These are phyloP conservation scores for Andrena cerasifolii DNA, from an alignment of 1,140 invertebrate species.

Conservation along the genomic window DNA sequence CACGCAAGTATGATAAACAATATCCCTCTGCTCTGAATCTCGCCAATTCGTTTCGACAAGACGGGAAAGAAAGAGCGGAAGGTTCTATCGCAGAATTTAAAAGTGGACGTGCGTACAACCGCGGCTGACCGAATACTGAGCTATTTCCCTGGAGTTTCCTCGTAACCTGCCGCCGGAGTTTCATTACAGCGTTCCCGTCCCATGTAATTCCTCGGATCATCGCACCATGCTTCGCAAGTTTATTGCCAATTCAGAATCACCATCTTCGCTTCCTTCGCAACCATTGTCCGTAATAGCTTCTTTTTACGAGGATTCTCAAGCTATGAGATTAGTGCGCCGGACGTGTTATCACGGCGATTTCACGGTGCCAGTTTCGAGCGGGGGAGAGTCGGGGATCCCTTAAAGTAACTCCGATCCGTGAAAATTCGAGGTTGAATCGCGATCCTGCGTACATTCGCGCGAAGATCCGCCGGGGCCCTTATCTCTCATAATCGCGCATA, in stretches of 20 bases:
- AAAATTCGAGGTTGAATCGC: constrained; percentile 1
- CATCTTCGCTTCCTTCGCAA: neutral
- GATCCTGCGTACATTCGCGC: constrained; percentile 6
- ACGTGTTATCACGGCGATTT: constrained; percentile 8
- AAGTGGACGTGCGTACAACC: no score
- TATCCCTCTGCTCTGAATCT: no score
- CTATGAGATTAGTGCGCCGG: no score
- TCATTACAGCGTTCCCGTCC: no score
- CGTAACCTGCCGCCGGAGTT: no score
- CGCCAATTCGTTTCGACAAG: no score
- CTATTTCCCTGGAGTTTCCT: no score
- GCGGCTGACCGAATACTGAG: no score
- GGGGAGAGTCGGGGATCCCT: no score
- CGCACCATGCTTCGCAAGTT: neutral
- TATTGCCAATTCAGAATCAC: neutral
- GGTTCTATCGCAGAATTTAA: no score
- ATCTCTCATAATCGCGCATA: constrained; percentile 23
- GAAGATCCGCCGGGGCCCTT: neutral
- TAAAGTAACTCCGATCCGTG: neutral
- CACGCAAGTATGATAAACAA: no score
- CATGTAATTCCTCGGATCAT: neutral
- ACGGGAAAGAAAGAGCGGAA: no score
- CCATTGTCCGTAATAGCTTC: neutral
- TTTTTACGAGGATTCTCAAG: neutral
- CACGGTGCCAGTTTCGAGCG: constrained; percentile 5